phyloP scores from a whole-genome alignment of 1,140 invertebrate species.

The Drosophila murphyi region DNA sequence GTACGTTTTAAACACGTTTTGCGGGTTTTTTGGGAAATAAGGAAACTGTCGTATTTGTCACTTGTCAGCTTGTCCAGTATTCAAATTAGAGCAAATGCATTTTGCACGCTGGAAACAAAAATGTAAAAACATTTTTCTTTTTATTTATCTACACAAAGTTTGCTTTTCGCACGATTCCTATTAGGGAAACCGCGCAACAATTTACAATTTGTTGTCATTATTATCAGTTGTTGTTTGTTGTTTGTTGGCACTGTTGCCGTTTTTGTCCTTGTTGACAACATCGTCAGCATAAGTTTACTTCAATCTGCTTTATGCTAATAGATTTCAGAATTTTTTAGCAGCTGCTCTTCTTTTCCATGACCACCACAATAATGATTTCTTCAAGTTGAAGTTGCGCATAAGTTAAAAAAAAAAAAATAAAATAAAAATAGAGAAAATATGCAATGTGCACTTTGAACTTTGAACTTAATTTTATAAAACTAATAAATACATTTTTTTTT shows the following conservation, averaged over 20 bases:
- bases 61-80: no score
- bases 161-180: background rate
- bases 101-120: background rate
- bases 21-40: no score
- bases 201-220: constrained; percentile 49
- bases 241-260: constrained; percentile 4
- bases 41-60: no score
- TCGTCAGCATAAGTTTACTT: constrained; percentile 72
- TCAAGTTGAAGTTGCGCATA: constrained; percentile 9
- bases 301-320: constrained; percentile 79
- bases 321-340: constrained; percentile 64
- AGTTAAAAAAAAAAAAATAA: background rate
- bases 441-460: constrained; percentile 7
- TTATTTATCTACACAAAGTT: background rate
- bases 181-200: constrained; percentile 24
- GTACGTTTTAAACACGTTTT: no score
- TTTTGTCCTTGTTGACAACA: constrained; percentile 64
- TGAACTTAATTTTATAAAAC: background rate
- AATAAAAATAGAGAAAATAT: background rate
- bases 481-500: no score
- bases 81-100: constrained; percentile 5
- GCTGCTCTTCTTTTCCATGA: constrained; percentile 45
- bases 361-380: background rate
- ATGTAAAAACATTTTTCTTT: constrained; percentile 10
- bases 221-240: constrained; percentile 60